These are phyloP conservation scores for Macropus fuliginosus DNA, from an alignment of 2,797 vertebrate species.

Conservation along the genomic window DNA sequence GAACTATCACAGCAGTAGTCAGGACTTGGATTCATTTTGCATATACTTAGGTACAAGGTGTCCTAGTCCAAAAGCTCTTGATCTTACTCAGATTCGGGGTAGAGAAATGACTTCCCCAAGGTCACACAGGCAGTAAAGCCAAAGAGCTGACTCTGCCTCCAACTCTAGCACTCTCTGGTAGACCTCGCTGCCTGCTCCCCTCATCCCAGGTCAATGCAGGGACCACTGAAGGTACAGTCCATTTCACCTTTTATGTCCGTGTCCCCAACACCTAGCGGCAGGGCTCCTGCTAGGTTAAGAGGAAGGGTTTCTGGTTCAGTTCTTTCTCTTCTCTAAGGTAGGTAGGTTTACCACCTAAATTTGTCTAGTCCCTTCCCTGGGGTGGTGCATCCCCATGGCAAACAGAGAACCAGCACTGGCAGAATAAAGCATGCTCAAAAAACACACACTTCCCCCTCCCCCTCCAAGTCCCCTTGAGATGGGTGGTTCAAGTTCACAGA, in stretches of 20 bases:
- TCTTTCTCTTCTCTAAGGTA: not conserved
- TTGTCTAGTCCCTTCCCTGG: conserved; percentile 25
- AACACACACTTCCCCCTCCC: not conserved
- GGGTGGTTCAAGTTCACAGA: not conserved
- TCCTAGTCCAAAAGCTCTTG: not conserved
- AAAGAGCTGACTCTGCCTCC: not conserved
- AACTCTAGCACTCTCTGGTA: not conserved
- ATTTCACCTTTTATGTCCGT: not conserved
- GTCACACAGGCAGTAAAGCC: not conserved
- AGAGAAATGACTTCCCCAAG: not conserved
- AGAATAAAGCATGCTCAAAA: not conserved
- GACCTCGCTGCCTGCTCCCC: too few species aligned
- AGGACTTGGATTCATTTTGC: not conserved
- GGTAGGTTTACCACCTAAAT: not conserved
- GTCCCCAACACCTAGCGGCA: not conserved
- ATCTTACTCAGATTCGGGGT: not conserved
- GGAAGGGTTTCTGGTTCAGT: not conserved
- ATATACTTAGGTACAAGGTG: not conserved
- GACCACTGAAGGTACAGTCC: not conserved
- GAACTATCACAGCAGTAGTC: not conserved
- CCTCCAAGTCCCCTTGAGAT: not conserved
- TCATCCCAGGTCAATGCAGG: not conserved
- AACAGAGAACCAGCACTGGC: not conserved
- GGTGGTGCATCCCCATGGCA: not conserved
- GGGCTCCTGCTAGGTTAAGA: not conserved